Conservation (phyloP, 2,888 invertebrate genomes). For the Oxyscelio sp. region DNA sequence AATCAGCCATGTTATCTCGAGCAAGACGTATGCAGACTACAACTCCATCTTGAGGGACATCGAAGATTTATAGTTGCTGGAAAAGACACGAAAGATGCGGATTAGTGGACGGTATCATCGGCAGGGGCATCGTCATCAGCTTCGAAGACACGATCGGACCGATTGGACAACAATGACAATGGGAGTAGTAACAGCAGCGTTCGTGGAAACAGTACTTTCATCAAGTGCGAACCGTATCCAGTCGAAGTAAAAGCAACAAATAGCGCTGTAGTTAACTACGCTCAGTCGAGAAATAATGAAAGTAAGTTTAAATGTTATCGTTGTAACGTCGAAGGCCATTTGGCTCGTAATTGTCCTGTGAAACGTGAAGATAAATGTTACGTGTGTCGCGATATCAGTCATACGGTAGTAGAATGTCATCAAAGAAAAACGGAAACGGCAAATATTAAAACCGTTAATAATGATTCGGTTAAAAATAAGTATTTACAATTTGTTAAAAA, state of each 20-base stretch:
- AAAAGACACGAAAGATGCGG: constrained; percentile 14
- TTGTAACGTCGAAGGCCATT: constrained; percentile 10
- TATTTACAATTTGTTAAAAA: too few species aligned
- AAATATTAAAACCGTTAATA: too few species aligned
- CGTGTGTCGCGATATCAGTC: constrained; percentile 10
- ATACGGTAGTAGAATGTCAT: constrained; percentile 25
- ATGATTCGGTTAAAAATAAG: too few species aligned
- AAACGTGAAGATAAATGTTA: constrained; percentile 41
- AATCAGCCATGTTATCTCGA: constrained; percentile 19
- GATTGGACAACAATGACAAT: too few species aligned
- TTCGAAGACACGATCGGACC: too few species aligned
- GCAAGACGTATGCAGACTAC: constrained; percentile 2
- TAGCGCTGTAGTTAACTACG: too few species aligned
- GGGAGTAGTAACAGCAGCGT: too few species aligned
- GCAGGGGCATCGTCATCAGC: too few species aligned
- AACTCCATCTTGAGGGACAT: constrained; percentile 39
- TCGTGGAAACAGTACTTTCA: not conserved
- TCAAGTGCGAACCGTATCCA: too few species aligned
- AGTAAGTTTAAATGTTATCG: not conserved
- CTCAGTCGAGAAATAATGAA: too few species aligned
- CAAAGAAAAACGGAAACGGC: constrained; percentile 4
- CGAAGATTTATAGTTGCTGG: constrained; percentile 18
- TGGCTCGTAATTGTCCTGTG: constrained; percentile 6
- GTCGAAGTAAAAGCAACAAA: too few species aligned
- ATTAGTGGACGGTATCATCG: not conserved